A percentile compares a stretch with the other conserved stretches of the same genome.
Evolutionary conservation across 2,888 invertebrate genomes (phyloP).

Genomic region (Octonoba sinensis): DNA sequence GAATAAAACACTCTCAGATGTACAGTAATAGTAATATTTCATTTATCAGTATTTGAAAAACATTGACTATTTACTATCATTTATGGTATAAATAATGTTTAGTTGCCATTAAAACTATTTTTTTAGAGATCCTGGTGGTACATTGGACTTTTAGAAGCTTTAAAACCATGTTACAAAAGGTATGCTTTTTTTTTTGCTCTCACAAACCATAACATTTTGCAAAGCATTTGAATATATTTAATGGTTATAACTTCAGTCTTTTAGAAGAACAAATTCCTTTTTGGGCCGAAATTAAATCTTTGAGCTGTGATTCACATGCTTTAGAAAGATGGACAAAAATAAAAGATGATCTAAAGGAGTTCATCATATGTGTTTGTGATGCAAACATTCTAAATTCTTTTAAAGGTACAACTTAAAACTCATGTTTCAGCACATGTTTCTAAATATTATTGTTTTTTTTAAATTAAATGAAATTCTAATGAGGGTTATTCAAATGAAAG

Average conservation of each 20-base stretch:
- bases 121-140: slow-evolving; percentile 59
- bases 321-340: slow-evolving; percentile 23
- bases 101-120: slow-evolving; percentile 1
- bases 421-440: no score
- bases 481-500: no score
- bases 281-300: slow-evolving; percentile 32
- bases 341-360: slow-evolving; percentile 20
- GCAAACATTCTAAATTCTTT: slow-evolving; percentile 34
- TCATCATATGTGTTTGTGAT: slow-evolving; percentile 37
- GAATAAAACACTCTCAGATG: slow-evolving; percentile 26
- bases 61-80: background rate
- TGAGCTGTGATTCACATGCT: slow-evolving; percentile 1
- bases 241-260: slow-evolving; percentile 6
- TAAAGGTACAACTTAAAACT: slow-evolving; percentile 13
- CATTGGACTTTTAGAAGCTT: slow-evolving; percentile 21
- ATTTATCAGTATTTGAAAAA: background rate
- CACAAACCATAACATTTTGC: no score
- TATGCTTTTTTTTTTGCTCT: background rate
- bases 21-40: slow-evolving; percentile 10
- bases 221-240: no score
- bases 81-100: background rate
- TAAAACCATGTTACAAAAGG: slow-evolving; percentile 26
- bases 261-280: slow-evolving; percentile 34
- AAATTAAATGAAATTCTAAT: no score
- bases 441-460: no score